A percentile compares a stretch with the other conserved stretches of the same genome.
These are phyloP conservation scores for Trematomus bernacchii DNA, from an alignment of 2,797 vertebrate species.

Conservation along the genomic window DNA sequence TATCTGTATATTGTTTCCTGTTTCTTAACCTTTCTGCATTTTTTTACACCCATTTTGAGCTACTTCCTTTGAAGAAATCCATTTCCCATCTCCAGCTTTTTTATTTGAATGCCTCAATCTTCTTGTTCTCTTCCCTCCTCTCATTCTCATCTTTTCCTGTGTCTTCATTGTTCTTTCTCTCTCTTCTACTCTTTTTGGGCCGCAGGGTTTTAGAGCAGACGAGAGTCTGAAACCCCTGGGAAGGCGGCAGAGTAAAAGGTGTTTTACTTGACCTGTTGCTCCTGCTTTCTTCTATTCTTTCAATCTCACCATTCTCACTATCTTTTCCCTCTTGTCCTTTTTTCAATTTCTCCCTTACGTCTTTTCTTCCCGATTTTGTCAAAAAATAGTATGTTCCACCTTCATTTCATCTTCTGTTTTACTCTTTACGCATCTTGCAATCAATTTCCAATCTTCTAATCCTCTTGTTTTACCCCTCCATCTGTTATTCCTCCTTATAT, in stretches of 20 bases:
- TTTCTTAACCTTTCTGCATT: constrained; percentile 5
- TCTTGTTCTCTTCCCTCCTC: background rate
- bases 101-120: constrained; percentile 13
- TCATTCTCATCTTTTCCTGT: constrained; percentile 4
- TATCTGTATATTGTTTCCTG: background rate
- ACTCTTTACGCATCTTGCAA: constrained; percentile 31
- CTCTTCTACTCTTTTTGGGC: background rate
- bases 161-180: background rate
- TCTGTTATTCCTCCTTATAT: constrained; percentile 53
- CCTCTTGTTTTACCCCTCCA: constrained; percentile 45
- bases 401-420: constrained; percentile 38
- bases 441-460: constrained; percentile 40
- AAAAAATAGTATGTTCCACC: constrained; percentile 30
- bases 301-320: background rate
- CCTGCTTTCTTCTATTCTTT: background rate
- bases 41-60: constrained; percentile 20
- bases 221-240: background rate
- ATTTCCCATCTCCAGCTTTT: constrained; percentile 20
- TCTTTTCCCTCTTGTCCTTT: background rate
- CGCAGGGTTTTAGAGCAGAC: background rate
- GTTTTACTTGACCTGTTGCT: no score
- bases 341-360: background rate
- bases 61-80: constrained; percentile 27
- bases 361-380: constrained; percentile 7
- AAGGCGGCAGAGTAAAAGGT: no score